Percentiles rank a stretch among this genome's conserved stretches.
phyloP scores from a whole-genome alignment of 2,113 vertebrate genomes.

The Xenotilapia longispinis region DNA sequence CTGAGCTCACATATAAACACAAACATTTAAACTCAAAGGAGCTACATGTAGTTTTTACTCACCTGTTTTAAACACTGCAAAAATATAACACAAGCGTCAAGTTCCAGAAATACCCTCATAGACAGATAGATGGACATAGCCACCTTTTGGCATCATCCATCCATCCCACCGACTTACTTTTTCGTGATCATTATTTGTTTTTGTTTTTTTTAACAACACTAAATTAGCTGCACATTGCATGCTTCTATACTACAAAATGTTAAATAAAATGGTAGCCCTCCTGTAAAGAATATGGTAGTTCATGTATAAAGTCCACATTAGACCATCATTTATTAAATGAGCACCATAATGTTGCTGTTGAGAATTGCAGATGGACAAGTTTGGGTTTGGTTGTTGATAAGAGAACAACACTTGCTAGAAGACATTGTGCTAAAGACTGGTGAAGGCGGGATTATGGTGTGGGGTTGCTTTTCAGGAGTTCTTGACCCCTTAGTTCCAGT shows the following conservation, averaged over 20 bases:
- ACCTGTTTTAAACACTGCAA: neutral
- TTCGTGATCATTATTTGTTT: neutral
- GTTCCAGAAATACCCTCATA: neutral
- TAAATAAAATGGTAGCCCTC: neutral
- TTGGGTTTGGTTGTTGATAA: neutral
- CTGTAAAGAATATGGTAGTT: neutral
- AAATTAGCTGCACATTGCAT: neutral
- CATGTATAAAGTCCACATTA: neutral
- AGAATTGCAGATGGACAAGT: neutral
- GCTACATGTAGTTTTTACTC: slow-evolving; percentile 9
- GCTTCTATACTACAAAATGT: neutral
- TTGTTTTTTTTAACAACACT: fast-evolving
- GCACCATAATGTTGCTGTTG: neutral
- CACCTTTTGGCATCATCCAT: neutral
- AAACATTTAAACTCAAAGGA: neutral
- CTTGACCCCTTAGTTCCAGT: neutral
- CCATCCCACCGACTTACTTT: neutral
- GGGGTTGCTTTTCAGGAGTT: neutral
- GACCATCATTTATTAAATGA: neutral
- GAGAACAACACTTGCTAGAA: neutral
- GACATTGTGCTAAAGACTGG: neutral
- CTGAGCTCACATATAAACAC: neutral
- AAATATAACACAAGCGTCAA: neutral
- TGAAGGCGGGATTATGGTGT: neutral
- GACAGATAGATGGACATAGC: neutral